phyloP scores from a whole-genome alignment of 2,797 vertebrate species.

The Labroides dimidiatus region DNA sequence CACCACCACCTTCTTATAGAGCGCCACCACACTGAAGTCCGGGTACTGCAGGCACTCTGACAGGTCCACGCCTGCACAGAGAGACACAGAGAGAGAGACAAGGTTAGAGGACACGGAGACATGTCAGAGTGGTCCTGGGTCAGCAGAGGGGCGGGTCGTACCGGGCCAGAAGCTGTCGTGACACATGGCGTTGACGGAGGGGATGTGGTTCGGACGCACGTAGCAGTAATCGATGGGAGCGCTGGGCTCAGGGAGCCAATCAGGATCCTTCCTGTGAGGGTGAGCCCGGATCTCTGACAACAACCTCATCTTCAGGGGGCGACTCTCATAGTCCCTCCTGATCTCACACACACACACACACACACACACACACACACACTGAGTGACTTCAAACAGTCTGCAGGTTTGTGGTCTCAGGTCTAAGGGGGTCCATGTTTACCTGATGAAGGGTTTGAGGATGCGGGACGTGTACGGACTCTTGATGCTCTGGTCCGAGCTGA shows the following conservation, averaged over 20 bases:
- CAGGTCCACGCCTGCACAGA: slow-evolving; percentile 90
- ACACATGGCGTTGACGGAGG: slow-evolving; percentile 96
- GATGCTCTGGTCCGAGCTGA: slow-evolving; percentile 87
- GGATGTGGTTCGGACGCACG: slow-evolving; percentile 94
- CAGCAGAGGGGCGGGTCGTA: slow-evolving; percentile 51
- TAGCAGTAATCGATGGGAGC: slow-evolving; percentile 96
- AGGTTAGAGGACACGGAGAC: no score
- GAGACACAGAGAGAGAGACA: fast-evolving
- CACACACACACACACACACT: no score
- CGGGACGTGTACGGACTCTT: slow-evolving; percentile 96
- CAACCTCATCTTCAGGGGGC: slow-evolving; percentile 89
- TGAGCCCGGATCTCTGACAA: slow-evolving; percentile 89
- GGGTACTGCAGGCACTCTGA: slow-evolving; percentile 98
- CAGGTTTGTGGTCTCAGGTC: no score
- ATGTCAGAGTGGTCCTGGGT: no score
- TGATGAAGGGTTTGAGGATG: slow-evolving; percentile 74
- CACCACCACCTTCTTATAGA: slow-evolving; percentile 96
- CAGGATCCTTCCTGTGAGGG: slow-evolving; percentile 83
- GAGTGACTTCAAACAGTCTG: no score
- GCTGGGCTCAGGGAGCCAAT: slow-evolving; percentile 87
- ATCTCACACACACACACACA: no score
- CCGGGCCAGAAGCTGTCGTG: slow-evolving; percentile 98
- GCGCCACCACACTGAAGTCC: slow-evolving; percentile 96
- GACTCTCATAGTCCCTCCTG: slow-evolving; percentile 94
- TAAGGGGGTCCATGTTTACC: slow-evolving; percentile 33